Conservation (phyloP, 2,888 invertebrate genomes). For the Rhodophaea formosa region DNA sequence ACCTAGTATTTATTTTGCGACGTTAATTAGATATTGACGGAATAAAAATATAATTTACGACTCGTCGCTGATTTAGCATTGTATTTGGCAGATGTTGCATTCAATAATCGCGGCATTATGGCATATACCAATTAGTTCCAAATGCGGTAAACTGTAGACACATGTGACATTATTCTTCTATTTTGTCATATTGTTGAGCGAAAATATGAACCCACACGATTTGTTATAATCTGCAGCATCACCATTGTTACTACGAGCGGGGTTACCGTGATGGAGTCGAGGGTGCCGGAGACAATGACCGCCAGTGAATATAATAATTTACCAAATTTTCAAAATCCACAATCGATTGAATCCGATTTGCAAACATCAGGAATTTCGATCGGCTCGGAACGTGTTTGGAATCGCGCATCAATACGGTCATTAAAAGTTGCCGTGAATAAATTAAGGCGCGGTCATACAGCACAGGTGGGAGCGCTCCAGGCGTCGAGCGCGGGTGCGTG, state of each 20-base stretch:
- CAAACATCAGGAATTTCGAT: conserved; percentile 34
- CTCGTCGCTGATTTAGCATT: conserved; percentile 5
- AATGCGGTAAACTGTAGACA: conserved; percentile 72
- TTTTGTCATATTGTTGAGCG: conserved; percentile 75
- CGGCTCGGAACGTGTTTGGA: conserved; percentile 24
- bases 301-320: conserved; percentile 56
- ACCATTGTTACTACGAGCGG: conserved; percentile 58
- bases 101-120: conserved; percentile 65
- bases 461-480: conserved; percentile 70
- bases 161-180: conserved; percentile 76
- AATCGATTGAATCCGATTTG: conserved; percentile 51
- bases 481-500: conserved; percentile 60
- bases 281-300: conserved; percentile 51
- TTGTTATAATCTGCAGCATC: conserved; percentile 73
- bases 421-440: conserved; percentile 61
- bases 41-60: not conserved
- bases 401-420: conserved; percentile 46
- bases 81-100: conserved; percentile 67
- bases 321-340: conserved; percentile 44
- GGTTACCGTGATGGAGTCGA: conserved; percentile 41
- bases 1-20: not conserved
- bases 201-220: conserved; percentile 78
- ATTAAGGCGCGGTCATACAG: conserved; percentile 55
- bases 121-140: conserved; percentile 79
- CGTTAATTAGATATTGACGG: conserved; percentile 7